Percentiles rank a stretch among this genome's conserved stretches.
Evolutionary conservation across 2,888 invertebrate genomes (phyloP).

Genomic region (Monoplex corrugatus): DNA sequence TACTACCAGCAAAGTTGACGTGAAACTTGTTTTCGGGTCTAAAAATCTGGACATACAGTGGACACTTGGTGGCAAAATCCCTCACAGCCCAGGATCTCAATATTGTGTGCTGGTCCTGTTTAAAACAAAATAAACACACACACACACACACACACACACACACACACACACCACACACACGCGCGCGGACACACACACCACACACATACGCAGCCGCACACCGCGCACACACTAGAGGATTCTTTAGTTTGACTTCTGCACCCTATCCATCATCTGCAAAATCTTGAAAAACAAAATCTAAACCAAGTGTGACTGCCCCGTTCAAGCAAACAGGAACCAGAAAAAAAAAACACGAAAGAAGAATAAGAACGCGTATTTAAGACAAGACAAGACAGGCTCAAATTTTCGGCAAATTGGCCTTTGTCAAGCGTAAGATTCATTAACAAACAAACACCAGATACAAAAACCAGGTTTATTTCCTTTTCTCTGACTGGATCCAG

Average conservation of each 20-base stretch:
- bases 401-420: no score
- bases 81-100: conserved; percentile 98
- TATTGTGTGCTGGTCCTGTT: conserved; percentile 89
- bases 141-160: neutral
- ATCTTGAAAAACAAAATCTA: no score
- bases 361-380: no score
- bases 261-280: no score
- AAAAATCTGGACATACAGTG: conserved; percentile 99
- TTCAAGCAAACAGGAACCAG: neutral
- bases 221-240: neutral
- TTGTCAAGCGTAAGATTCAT: no score
- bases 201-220: conserved; percentile 16
- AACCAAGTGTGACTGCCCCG: no score
- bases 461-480: no score
- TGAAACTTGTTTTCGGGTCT: conserved; percentile 99
- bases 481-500: no score
- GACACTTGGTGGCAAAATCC: conserved; percentile 97
- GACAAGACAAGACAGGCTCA: no score
- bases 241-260: neutral
- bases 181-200: neutral
- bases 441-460: no score
- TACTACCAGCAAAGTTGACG: conserved; percentile 93
- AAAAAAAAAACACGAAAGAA: neutral
- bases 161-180: conserved; percentile 15
- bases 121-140: neutral